Base-by-base conservation (phyloP, 2,888 invertebrate genomes). In the Xanthia icteritia region DNA sequence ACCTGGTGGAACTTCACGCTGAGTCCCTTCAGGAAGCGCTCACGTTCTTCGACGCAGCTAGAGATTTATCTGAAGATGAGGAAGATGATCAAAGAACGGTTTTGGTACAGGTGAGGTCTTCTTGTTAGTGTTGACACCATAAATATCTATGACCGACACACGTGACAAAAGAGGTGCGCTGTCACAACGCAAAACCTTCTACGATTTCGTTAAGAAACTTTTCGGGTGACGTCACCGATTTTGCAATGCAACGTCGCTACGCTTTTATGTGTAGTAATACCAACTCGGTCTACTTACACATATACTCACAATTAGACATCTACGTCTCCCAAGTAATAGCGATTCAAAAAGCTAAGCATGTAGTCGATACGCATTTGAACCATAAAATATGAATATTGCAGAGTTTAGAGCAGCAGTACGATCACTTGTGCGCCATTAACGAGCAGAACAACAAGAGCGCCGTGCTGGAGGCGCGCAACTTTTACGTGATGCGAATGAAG, bases 391-490 rank as follows among this genome's bases (percentile, higher is more conserved):
- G 11, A 36, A 70, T 68, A 36, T 84, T 85, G 9, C 70, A 84
- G 84, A 56, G 20, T 17, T 71, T 84, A 36, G 65, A 82, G 5
- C 51, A 73, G 51, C 76, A 60, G 4, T 75, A 76, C 70, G 23
- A 42, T 48, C 70, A 65, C 6, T 48, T 86, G 13, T 23, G 67
- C 54, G 56, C 39, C 6, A 58, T 85, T n/a, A 84, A 85, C 54
- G 68, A 76, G 23, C 83, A 76, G 54, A 84, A 85, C 71, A 84
- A 84, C 68, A 67, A 42, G 23, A 70, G 39, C 39, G 75, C 75
- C 0, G 54, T 86, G 20, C 23, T 78, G 48, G 64, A 54, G 31
- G 86, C 86, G 5, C 76, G 75, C 20, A 51, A 84, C 27, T 5
- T 15, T n/a, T 84, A 84, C 73, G 71, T 68, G 56, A 73, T 36